Percentiles rank a stretch among this genome's conserved stretches.
Conservation (phyloP, 2,797 vertebrate genomes). For the Periparus ater region DNA sequence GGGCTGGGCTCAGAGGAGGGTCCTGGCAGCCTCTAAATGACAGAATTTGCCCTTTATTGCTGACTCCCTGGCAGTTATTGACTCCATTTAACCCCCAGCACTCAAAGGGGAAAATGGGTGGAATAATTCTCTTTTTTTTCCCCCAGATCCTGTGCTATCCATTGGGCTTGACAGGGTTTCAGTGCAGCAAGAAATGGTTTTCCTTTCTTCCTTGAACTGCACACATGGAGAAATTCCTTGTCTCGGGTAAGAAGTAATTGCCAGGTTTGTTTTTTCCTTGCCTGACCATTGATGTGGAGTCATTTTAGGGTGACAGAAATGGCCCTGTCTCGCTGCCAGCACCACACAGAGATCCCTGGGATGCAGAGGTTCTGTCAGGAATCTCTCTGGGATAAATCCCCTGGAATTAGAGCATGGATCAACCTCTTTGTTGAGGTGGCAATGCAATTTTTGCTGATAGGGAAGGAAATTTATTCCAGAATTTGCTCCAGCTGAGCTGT, state of each 20-base stretch:
- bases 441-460: not conserved
- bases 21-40: not conserved
- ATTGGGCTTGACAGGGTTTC: not conserved
- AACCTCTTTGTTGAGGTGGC: no score
- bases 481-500: not conserved
- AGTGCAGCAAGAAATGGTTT: not conserved
- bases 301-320: not conserved
- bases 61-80: not conserved
- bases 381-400: not conserved
- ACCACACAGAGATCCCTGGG: not conserved
- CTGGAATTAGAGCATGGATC: not conserved
- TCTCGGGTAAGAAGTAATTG: not conserved
- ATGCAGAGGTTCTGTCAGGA: rapidly evolving
- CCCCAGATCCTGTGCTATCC: not conserved
- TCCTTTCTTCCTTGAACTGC: not conserved
- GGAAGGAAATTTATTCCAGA: not conserved
- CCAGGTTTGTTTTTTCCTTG: not conserved
- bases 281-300: not conserved
- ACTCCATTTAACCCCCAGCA: not conserved
- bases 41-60: not conserved
- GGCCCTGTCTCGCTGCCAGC: not conserved
- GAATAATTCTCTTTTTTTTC: not conserved
- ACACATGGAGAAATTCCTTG: not conserved
- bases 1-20: not conserved
- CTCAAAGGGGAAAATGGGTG: not conserved